Base-by-base conservation (phyloP, 2,797 vertebrate genomes). In the Anas flavirostris region DNA sequence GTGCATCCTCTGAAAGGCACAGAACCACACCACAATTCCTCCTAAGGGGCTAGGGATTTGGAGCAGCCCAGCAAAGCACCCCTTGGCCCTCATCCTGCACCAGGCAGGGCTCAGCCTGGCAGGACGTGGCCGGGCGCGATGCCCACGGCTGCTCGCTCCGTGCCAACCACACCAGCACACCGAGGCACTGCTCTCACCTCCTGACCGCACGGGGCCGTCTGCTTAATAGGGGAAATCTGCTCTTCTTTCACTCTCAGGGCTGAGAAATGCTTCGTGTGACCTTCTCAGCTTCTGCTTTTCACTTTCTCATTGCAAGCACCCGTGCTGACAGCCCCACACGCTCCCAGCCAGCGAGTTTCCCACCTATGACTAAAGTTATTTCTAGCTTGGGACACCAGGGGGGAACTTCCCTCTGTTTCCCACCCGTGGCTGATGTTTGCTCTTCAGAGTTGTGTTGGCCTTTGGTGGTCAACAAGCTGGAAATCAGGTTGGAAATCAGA, bases 121-220 rank as follows among this genome's bases (percentile, higher is more conserved):
- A 13, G 29, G 56, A 59, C 29, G 14, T 55, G 44, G 7, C 43
- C 1, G 2, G 33, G 28, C 53, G 19, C 0, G 2, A 33, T 75
- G 62, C 48, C 69, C 5, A 31, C 43, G 62, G 37, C 59, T 50
- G 19, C 68, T 87, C 3, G 0, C 59, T 58, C 37, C 4, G 31
- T 39, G 37, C 69, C 79, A 66, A 68, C 77, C 69, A 44, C n/a
- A 85, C 41, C 16, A 21, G 7, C 33, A 67, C 53, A 19, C 15
- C 0, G 0, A 63, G 68, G 41, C 43, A 43, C 9, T 82, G 26
- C 56, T 92, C 58, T 80, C 41, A 5, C 2, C 17, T 56, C 29
- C 52, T 43, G 39, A 4, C 43, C 86, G 43, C n/a, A 59, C 31
- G 2, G 0, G 0, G 9, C 5, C 0, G 0, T 28, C 35, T 43